These are phyloP conservation scores for Hiodon tergisus DNA, from an alignment of 2,113 vertebrate genomes.

Conservation along the genomic window DNA sequence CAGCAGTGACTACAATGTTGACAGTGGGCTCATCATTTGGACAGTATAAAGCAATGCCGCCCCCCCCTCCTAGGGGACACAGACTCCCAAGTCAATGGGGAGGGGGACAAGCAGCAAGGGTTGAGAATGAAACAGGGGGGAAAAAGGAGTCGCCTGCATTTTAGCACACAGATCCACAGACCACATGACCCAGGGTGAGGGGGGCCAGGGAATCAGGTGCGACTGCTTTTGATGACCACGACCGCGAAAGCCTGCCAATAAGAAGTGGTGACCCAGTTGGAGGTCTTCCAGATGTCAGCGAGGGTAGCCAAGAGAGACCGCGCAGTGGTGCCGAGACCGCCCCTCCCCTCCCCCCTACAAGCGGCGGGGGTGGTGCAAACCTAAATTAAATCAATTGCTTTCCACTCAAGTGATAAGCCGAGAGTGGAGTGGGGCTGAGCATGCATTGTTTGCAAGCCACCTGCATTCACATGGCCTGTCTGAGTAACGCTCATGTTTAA, in stretches of 20 bases:
- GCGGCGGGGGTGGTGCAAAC: not conserved
- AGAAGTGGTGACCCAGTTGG: too few species aligned
- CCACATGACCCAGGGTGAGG: not conserved
- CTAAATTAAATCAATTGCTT: constrained; percentile 13
- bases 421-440: not conserved
- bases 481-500: too few species aligned
- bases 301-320: not conserved
- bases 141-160: not conserved
- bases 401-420: not conserved
- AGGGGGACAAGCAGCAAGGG: not conserved
- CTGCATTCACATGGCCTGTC: too few species aligned
- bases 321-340: not conserved
- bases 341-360: not conserved
- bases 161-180: not conserved
- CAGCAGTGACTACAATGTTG: constrained; percentile 26
- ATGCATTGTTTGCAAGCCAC: too few species aligned
- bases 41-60: not conserved
- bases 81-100: constrained; percentile 4
- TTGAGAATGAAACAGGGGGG: too few species aligned
- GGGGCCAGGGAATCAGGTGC: not conserved
- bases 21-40: constrained; percentile 44
- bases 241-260: too few species aligned
- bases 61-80: not conserved
- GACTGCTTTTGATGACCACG: not conserved
- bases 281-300: too few species aligned